These are phyloP conservation scores for Holothuria leucospilota DNA, from an alignment of 53 echinoderm and acorn worm species.

Conservation along the genomic window DNA sequence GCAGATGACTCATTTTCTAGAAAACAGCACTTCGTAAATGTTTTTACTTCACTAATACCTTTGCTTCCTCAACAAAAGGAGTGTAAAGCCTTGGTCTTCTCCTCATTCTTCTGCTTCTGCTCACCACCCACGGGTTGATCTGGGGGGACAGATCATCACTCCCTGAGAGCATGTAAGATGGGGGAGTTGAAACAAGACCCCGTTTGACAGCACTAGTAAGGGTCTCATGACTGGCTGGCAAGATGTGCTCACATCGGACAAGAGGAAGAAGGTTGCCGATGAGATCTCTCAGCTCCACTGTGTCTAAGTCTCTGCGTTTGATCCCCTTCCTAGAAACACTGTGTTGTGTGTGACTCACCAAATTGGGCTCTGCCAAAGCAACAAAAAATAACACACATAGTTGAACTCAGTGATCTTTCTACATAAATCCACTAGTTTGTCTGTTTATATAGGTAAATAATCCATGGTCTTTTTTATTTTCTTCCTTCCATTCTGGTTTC, in stretches of 20 bases:
- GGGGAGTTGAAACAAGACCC: constrained; percentile 90
- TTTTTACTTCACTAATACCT: constrained; percentile 57
- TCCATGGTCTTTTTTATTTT: no score
- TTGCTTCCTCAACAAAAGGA: constrained; percentile 96
- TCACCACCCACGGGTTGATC: constrained; percentile 87
- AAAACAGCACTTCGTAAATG: no score
- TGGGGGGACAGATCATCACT: constrained; percentile 80
- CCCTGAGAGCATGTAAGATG: constrained; percentile 96
- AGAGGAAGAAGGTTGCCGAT: constrained; percentile 90
- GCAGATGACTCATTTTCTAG: no score
- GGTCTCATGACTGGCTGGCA: constrained; percentile 83
- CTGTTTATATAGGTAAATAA: no score
- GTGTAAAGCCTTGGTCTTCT: constrained; percentile 88
- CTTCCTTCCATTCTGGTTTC: no score
- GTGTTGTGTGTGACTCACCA: constrained; percentile 98
- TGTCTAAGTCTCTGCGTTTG: constrained; percentile 95
- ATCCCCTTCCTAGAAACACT: constrained; percentile 96
- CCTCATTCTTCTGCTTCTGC: constrained; percentile 74
- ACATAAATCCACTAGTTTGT: no score
- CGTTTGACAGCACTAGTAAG: constrained; percentile 90
- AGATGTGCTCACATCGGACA: constrained; percentile 91
- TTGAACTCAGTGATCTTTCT: no score
- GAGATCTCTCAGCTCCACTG: constrained; percentile 91
- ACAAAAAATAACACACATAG: background rate
- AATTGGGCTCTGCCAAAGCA: constrained; percentile 80